Conservation (phyloP, 53 echinoderm and acorn worm genomes). For the Echinarachnius parma region DNA sequence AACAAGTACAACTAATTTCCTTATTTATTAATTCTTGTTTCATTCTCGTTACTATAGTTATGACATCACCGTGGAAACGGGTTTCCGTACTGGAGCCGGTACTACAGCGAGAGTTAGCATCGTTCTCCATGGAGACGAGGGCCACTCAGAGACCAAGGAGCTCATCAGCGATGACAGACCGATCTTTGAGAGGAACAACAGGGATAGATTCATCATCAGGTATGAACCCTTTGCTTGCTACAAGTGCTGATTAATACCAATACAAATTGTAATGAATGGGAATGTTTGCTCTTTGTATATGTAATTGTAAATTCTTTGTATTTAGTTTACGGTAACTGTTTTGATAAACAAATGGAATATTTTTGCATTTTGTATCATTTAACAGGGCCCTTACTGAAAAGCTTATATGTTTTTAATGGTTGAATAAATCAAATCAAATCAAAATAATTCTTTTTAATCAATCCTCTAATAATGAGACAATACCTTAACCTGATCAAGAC, state of each 20-base stretch:
- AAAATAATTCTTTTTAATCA: no score
- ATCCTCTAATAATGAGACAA: no score
- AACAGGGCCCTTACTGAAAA: no score
- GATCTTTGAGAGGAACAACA: slow-evolving; percentile 90
- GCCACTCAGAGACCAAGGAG: slow-evolving; percentile 95
- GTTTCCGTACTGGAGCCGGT: slow-evolving; percentile 80
- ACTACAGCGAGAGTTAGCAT: slow-evolving; percentile 85
- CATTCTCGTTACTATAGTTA: slow-evolving; percentile 53
- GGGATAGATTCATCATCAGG: slow-evolving; percentile 93
- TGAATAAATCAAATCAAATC: no score
- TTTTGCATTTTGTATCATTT: no score
- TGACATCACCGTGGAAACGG: slow-evolving; percentile 95
- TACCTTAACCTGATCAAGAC: no score
- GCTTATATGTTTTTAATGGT: no score
- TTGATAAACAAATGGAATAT: no score
- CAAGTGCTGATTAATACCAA: no score
- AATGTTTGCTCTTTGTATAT: background rate
- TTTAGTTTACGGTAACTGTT: no score
- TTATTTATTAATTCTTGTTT: background rate
- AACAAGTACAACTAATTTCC: no score
- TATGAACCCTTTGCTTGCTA: no score
- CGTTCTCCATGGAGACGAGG: slow-evolving; percentile 83
- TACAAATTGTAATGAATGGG: background rate
- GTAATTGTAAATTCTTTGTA: background rate
- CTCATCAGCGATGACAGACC: slow-evolving; percentile 72